Evolutionary conservation across 2,797 vertebrate genomes (phyloP), one percentile per base, ranked within the genome.

Genomic region (Adrianichthys oophorus): DNA sequence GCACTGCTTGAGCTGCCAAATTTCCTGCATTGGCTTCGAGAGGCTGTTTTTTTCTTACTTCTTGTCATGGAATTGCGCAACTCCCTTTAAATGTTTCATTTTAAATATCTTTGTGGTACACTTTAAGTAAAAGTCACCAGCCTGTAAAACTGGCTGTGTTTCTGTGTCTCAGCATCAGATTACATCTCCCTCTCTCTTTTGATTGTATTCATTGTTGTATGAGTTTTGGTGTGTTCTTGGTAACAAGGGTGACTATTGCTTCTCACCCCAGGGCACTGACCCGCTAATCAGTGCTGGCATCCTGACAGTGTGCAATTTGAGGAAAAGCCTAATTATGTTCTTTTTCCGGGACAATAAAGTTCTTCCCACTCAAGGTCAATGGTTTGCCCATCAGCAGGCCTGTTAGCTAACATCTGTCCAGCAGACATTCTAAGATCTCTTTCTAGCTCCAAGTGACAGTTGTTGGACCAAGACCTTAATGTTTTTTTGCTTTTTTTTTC

Each of bases 351-450:
- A 93, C 92, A 93, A 93, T 93, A 92, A 93, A 91, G 88, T 91
- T 91, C 90, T 92, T 91, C 87, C 74, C 90, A 90, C 72, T 85
- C 86, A 90, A 92, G 93, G 90, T 93, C 91, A 92, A 89, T 76
- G 88, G 87, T 89, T 92, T 91, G 88, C 90, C 89, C 56, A 68
- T 82, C 72, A 64, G 87, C 76, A 60, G 71, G 55, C 85, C 89
- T 92, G 90, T 94, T 92, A 92, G 91, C 90, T 92, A 94, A 95
- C 95, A 95, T 96, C 93, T 96, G 96, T 94, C 93, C 90, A 82
- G 85, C 93, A 95, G 93, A 94, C 88, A 88, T 89, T 84, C 85
- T 87, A 72, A 86, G 84, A 86, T 88, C 78, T 80, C 29, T 52
- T 80, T 70, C 72, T 88, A 88, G 90, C 89, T 90, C 83, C 61